Conservation (phyloP, 2,888 invertebrate genomes). For the Beris morrisii region DNA sequence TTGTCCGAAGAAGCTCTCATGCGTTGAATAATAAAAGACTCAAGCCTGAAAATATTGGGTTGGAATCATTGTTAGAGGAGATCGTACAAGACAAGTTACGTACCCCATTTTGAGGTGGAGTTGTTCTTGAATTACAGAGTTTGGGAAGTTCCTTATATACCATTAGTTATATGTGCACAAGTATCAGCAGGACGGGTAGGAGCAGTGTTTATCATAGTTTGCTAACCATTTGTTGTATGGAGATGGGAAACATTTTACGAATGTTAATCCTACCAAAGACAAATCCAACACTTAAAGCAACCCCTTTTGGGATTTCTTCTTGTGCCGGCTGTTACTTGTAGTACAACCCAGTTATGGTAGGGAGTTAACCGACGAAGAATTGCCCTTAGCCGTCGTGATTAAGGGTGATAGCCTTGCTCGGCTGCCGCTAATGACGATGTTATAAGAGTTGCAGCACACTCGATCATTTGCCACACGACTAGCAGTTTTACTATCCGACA, state of each 20-base stretch:
- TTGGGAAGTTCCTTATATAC: constrained; percentile 70
- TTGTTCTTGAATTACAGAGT: constrained; percentile 64
- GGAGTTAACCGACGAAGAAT: constrained; percentile 78
- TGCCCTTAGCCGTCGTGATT: constrained; percentile 68
- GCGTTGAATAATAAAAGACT: not conserved
- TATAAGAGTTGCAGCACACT: no score
- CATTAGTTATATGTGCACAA: constrained; percentile 82
- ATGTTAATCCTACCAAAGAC: constrained; percentile 92
- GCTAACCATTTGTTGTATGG: constrained; percentile 91
- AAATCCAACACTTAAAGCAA: constrained; percentile 87
- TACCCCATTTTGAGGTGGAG: constrained; percentile 60
- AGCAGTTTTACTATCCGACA: no score
- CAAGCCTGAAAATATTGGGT: constrained; percentile 43
- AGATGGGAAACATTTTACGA: constrained; percentile 94
- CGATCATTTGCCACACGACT: no score
- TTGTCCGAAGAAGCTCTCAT: constrained; percentile 6
- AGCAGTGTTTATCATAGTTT: constrained; percentile 98
- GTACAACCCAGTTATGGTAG: constrained; percentile 88
- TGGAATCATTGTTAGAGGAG: constrained; percentile 43
- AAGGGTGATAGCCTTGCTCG: constrained; percentile 69
- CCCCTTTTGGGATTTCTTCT: constrained; percentile 85
- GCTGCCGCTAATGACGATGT: no score
- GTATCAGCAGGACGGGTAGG: constrained; percentile 97
- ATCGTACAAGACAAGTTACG: constrained; percentile 47
- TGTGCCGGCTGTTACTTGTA: constrained; percentile 84